A percentile compares a stretch with the other conserved stretches of the same genome.
Conservation (phyloP, 2,797 vertebrate genomes). For the Spizella passerina region DNA sequence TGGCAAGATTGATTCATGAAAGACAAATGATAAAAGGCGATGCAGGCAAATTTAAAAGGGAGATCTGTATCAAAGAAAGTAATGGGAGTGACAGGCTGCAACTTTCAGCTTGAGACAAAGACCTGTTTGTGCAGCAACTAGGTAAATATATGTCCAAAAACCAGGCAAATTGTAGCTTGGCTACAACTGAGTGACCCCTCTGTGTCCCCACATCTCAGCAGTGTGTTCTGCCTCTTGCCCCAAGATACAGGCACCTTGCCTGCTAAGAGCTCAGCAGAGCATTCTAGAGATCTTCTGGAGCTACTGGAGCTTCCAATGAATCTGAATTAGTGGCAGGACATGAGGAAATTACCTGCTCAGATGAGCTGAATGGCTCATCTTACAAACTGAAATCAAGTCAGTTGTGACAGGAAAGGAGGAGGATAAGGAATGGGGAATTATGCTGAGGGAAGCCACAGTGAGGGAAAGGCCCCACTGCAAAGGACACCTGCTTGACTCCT, state of each 20-base stretch:
- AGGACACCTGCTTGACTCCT: neutral
- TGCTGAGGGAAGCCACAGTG: neutral
- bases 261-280: neutral
- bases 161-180: neutral
- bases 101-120: neutral
- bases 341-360: neutral
- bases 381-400: neutral
- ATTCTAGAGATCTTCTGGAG: neutral
- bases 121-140: neutral
- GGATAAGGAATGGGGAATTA: neutral
- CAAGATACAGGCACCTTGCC: neutral
- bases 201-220: accelerated
- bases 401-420: neutral
- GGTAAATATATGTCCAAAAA: neutral
- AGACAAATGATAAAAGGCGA: neutral
- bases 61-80: neutral
- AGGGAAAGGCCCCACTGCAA: neutral
- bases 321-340: neutral
- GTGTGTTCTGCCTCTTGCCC: neutral
- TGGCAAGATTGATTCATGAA: neutral
- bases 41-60: neutral
- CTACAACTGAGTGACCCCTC: accelerated
- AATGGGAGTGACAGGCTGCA: neutral
- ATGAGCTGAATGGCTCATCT: neutral
- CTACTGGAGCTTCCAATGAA: neutral